phyloP scores from a whole-genome alignment of 2,113 vertebrate species.

The Pelobates fuscus region DNA sequence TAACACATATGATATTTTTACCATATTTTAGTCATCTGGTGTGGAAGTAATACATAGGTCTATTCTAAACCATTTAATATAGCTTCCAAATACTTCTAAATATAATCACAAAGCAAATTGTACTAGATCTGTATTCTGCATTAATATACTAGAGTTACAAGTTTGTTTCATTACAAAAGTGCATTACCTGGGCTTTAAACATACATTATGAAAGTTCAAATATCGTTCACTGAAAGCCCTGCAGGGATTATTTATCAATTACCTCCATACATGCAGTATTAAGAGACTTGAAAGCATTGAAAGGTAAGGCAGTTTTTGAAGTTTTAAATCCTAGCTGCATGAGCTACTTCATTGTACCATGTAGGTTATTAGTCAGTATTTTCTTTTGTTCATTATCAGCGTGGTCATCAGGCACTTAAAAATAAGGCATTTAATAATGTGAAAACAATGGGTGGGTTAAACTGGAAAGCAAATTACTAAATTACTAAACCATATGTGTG shows the following conservation, averaged over 20 bases:
- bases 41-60: too few species aligned
- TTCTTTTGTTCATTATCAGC: conserved; percentile 17
- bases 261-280: not conserved
- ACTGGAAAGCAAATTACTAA: conserved; percentile 2
- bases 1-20: too few species aligned
- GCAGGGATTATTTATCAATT: conserved; percentile 18
- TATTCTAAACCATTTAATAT: too few species aligned
- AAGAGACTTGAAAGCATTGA: not conserved
- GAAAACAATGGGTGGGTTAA: conserved; percentile 6
- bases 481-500: not conserved
- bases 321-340: not conserved
- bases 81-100: too few species aligned
- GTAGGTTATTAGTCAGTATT: conserved; percentile 3
- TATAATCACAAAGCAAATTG: too few species aligned
- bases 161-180: not conserved
- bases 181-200: not conserved
- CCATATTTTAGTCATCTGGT: too few species aligned
- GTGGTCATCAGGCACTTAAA: conserved; percentile 13
- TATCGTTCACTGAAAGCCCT: conserved; percentile 13
- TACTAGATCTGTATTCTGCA: too few species aligned
- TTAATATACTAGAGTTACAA: too few species aligned
- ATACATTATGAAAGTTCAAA: not conserved
- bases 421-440: conserved; percentile 3
- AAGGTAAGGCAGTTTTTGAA: not conserved
- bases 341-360: conserved; percentile 5